Conservation (phyloP, 2,113 vertebrate species). For the Oreochromis niloticus region DNA sequence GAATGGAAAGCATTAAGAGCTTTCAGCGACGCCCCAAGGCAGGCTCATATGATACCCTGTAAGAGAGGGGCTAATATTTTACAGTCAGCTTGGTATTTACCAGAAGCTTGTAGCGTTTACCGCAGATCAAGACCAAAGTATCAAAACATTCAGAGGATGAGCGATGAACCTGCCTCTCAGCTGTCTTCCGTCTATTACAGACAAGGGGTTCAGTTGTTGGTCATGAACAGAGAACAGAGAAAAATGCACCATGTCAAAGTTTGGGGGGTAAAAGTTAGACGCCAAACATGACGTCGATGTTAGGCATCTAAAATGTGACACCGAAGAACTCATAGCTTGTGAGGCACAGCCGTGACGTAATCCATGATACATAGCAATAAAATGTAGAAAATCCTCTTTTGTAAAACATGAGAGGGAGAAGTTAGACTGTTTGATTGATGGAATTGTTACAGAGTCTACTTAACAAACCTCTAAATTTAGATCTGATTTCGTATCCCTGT, state of each 20-base stretch:
- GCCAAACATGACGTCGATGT: neutral
- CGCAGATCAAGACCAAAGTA: slow-evolving; percentile 49
- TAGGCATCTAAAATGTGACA: slow-evolving; percentile 26
- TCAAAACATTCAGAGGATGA: slow-evolving; percentile 57
- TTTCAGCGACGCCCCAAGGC: slow-evolving; percentile 52
- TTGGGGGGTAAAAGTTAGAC: neutral
- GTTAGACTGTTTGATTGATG: slow-evolving; percentile 60
- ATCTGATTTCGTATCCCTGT: slow-evolving; percentile 53
- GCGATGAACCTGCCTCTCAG: slow-evolving; percentile 14
- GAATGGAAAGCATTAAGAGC: slow-evolving; percentile 59
- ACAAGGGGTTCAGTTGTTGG: slow-evolving; percentile 23
- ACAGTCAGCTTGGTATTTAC: slow-evolving; percentile 56
- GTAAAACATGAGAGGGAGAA: slow-evolving; percentile 48
- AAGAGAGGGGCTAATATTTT: slow-evolving; percentile 53
- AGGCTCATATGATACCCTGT: slow-evolving; percentile 52
- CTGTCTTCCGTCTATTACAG: slow-evolving; percentile 10
- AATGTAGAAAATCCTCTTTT: slow-evolving; percentile 51
- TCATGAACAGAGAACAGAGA: neutral
- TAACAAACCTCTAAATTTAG: slow-evolving; percentile 75
- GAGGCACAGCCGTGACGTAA: slow-evolving; percentile 36
- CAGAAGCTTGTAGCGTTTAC: slow-evolving; percentile 47
- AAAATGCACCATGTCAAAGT: neutral
- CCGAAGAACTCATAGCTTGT: neutral
- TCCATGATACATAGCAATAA: slow-evolving; percentile 23
- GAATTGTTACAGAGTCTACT: slow-evolving; percentile 66